A percentile compares a stretch with the other conserved stretches of the same genome.
phyloP scores from a whole-genome alignment of 2,797 vertebrate species.

The Cossypha dichroa region DNA sequence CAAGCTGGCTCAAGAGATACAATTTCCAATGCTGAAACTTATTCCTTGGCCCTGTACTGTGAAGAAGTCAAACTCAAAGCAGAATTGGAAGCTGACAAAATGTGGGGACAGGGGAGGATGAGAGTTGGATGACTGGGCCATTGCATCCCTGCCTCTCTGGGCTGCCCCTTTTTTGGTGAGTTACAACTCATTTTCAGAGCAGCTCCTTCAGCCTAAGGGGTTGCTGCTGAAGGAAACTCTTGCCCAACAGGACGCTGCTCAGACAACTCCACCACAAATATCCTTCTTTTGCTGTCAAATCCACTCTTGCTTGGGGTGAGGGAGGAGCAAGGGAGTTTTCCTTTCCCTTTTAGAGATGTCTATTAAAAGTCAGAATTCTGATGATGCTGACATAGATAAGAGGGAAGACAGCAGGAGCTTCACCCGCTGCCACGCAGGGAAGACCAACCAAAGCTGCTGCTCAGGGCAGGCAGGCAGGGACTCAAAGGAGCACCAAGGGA shows the following conservation, averaged over 20 bases:
- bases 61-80: not conserved
- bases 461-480: not conserved
- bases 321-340: slow-evolving; percentile 13
- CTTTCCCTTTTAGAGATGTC: not conserved
- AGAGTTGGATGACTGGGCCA: not conserved
- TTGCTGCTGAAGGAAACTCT: not conserved
- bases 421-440: not conserved
- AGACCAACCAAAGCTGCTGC: not conserved
- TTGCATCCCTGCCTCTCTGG: not conserved
- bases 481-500: not conserved
- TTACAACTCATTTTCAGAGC: not conserved
- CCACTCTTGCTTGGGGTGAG: not conserved
- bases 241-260: not conserved
- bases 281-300: not conserved
- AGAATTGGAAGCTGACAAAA: not conserved
- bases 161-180: not conserved
- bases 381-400: not conserved
- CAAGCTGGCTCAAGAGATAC: not conserved
- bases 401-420: not conserved
- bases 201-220: not conserved
- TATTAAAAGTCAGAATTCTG: not conserved
- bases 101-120: accelerated
- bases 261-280: slow-evolving; percentile 32
- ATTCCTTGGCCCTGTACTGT: not conserved
- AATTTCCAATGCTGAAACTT: not conserved